These are phyloP conservation scores for Riparia riparia DNA, from an alignment of 2,113 vertebrate species.

Conservation along the genomic window DNA sequence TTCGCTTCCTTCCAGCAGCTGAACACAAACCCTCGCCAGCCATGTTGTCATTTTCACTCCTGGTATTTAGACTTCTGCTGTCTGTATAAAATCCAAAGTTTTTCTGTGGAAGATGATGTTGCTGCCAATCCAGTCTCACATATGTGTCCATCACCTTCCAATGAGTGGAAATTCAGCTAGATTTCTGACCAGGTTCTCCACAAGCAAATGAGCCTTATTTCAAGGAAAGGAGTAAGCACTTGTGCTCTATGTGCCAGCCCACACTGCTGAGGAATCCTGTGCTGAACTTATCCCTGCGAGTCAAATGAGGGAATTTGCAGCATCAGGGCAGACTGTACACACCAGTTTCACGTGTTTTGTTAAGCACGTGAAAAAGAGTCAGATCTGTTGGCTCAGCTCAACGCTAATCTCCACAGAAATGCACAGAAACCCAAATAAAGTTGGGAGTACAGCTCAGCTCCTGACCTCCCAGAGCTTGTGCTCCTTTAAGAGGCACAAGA, in stretches of 20 bases:
- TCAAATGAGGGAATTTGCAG: background rate
- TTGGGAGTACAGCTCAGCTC: background rate
- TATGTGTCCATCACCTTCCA: background rate
- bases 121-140: background rate
- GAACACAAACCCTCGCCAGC: background rate
- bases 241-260: background rate
- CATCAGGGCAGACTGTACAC: background rate
- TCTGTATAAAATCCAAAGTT: background rate
- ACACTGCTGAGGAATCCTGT: background rate
- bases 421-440: background rate
- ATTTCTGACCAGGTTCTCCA: background rate
- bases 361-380: background rate
- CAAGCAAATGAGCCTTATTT: background rate
- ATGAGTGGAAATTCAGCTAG: background rate
- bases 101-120: background rate
- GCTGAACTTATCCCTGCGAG: background rate
- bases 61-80: background rate
- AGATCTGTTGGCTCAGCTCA: background rate
- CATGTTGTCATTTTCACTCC: background rate
- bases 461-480: background rate
- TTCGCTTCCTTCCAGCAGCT: background rate
- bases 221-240: background rate
- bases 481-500: background rate
- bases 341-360: background rate
- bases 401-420: background rate